phyloP scores from a whole-genome alignment of 1,140 invertebrate species.

The Agrilus planipennis region DNA sequence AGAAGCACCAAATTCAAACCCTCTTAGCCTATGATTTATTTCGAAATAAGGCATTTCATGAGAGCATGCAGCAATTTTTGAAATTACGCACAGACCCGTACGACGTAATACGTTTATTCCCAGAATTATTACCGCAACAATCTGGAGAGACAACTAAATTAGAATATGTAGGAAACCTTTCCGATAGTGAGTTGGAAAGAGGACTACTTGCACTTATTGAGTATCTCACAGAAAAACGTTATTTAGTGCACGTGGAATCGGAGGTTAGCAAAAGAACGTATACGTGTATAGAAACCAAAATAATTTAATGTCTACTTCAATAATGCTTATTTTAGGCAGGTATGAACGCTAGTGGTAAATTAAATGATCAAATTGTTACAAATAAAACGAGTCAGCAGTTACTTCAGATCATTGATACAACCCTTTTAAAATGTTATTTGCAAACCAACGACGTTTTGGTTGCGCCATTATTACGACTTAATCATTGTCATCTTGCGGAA shows the following conservation, averaged over 20 bases:
- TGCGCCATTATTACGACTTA: constrained; percentile 80
- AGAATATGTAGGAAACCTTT: constrained; percentile 43
- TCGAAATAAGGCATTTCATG: constrained; percentile 71
- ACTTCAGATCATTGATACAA: constrained; percentile 91
- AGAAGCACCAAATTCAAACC: constrained; percentile 79
- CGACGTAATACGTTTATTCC: constrained; percentile 89
- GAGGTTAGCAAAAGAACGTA: too few species aligned
- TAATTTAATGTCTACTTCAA: too few species aligned
- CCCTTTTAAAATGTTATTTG: constrained; percentile 90
- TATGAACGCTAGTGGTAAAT: constrained; percentile 28
- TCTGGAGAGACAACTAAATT: constrained; percentile 40
- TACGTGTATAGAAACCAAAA: constrained; percentile 27
- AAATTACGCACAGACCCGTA: constrained; percentile 84
- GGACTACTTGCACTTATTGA: constrained; percentile 81
- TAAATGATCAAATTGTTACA: constrained; percentile 26
- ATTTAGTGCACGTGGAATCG: constrained; percentile 14
- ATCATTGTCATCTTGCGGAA: constrained; percentile 90
- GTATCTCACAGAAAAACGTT: constrained; percentile 69
- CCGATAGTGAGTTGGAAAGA: constrained; percentile 75
- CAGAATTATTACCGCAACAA: constrained; percentile 69
- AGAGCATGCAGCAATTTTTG: constrained; percentile 84
- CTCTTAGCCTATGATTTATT: constrained; percentile 85
- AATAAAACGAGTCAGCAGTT: constrained; percentile 43
- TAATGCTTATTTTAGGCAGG: constrained; percentile 9
- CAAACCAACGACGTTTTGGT: constrained; percentile 92